A percentile compares a stretch with the other conserved stretches of the same genome.
These are phyloP conservation scores for Megalonaias nervosa DNA, from an alignment of 1,140 invertebrate genomes.

Conservation along the genomic window DNA sequence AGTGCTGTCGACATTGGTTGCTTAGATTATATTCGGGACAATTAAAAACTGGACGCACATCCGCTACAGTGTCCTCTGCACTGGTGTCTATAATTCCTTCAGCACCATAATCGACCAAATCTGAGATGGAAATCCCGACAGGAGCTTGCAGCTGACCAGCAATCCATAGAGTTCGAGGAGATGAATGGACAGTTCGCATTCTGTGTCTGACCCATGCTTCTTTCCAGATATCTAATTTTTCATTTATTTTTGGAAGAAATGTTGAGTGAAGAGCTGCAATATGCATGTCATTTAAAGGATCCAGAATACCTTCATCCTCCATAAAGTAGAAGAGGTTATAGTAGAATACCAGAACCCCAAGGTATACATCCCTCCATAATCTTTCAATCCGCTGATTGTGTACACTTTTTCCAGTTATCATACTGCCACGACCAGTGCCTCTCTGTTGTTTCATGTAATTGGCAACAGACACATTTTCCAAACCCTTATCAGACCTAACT, in stretches of 20 bases:
- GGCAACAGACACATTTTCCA: slow-evolving; percentile 14
- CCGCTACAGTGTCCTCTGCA: not conserved
- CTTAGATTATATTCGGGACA: not conserved
- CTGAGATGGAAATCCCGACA: no score
- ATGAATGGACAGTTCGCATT: slow-evolving; percentile 36
- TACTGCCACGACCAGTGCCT: not conserved
- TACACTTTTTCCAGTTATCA: slow-evolving; percentile 2
- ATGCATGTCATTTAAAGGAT: slow-evolving; percentile 28
- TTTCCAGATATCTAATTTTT: slow-evolving; percentile 27
- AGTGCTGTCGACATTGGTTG: not conserved
- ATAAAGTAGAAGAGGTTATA: slow-evolving; percentile 28
- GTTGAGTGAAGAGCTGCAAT: slow-evolving; percentile 22
- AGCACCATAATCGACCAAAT: slow-evolving; percentile 4
- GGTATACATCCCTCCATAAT: slow-evolving; percentile 24
- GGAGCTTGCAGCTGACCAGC: slow-evolving; percentile 16
- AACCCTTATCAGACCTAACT: slow-evolving; percentile 16
- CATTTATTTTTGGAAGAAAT: slow-evolving; percentile 32
- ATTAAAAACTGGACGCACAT: not conserved
- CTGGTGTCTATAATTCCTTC: not conserved
- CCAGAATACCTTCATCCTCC: slow-evolving; percentile 34
- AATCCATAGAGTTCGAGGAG: slow-evolving; percentile 20
- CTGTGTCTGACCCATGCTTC: slow-evolving; percentile 35
- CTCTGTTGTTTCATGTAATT: not conserved
- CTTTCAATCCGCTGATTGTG: slow-evolving; percentile 14
- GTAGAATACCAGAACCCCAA: slow-evolving; percentile 7